A percentile compares a stretch with the other conserved stretches of the same genome.
These are phyloP conservation scores for Bugula neritina DNA, from an alignment of 2,888 invertebrate genomes.

Conservation along the genomic window DNA sequence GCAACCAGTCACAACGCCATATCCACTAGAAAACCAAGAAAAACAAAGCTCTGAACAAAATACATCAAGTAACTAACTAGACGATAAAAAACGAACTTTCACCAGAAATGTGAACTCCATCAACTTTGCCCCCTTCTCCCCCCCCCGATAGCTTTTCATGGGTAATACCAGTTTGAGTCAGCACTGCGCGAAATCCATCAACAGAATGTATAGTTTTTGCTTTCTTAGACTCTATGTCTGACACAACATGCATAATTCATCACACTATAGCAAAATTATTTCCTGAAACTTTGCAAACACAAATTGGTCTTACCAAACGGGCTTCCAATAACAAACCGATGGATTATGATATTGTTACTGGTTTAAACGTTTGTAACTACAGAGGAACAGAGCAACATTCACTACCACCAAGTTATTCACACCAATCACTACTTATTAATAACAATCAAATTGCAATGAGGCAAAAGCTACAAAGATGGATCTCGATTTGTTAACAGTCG, in stretches of 20 bases:
- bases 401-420: slow-evolving; percentile 3
- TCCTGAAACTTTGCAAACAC: slow-evolving; percentile 26
- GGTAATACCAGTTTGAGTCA: slow-evolving; percentile 34
- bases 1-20: neutral
- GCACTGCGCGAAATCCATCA: slow-evolving; percentile 28
- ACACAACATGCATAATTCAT: slow-evolving; percentile 32
- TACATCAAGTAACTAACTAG: no score
- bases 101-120: neutral
- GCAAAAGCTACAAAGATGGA: slow-evolving; percentile 31
- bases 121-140: slow-evolving; percentile 12
- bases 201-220: slow-evolving; percentile 33
- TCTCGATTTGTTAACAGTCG: slow-evolving; percentile 31
- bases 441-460: slow-evolving; percentile 33
- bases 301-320: slow-evolving; percentile 33
- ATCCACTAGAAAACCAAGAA: neutral
- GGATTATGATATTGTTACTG: slow-evolving; percentile 1
- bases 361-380: neutral
- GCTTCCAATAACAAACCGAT: neutral
- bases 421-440: slow-evolving; percentile 31
- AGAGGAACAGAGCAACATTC: slow-evolving; percentile 17
- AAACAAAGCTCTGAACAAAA: neutral
- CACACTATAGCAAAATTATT: slow-evolving; percentile 29
- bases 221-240: slow-evolving; percentile 33
- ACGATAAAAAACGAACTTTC: slow-evolving; percentile 2
- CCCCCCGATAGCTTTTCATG: slow-evolving; percentile 27